Percentiles rank a stretch among this genome's conserved stretches.
These are phyloP conservation scores for Chrysopilus asiliformis DNA, from an alignment of 2,888 invertebrate species.

Conservation along the genomic window DNA sequence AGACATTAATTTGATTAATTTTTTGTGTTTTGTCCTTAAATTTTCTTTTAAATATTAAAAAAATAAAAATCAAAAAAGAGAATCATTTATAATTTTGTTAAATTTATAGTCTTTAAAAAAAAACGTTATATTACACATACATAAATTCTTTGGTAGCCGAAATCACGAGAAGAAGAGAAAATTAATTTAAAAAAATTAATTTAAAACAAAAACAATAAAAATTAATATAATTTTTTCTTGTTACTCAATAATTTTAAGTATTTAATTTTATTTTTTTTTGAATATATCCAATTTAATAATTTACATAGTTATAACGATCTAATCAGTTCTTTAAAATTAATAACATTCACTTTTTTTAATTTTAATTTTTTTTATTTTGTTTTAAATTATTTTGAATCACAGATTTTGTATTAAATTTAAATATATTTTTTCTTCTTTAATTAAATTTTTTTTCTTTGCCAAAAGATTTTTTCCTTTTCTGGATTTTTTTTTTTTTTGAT, in stretches of 20 bases:
- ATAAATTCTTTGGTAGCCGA: conserved; percentile 16
- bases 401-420: conserved; percentile 11
- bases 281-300: conserved; percentile 7
- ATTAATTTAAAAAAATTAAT: conserved; percentile 8
- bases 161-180: conserved; percentile 13
- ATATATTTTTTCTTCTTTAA: conserved; percentile 5
- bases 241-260: conserved; percentile 4
- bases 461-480: too few relatives aligned
- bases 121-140: conserved; percentile 1
- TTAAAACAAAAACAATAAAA: conserved; percentile 4
- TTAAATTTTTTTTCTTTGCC: conserved; percentile 4
- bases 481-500: conserved; percentile 1
- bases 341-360: conserved; percentile 11
- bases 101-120: too few relatives aligned
- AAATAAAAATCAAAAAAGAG: conserved; percentile 15
- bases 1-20: neutral
- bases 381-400: conserved; percentile 16
- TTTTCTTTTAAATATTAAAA: conserved; percentile 13
- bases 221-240: neutral
- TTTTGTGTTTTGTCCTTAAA: conserved; percentile 9
- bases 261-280: conserved; percentile 5
- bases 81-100: neutral
- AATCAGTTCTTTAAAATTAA: conserved; percentile 19
- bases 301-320: conserved; percentile 15
- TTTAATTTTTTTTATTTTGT: neutral